Evolutionary conservation across 2,797 vertebrate species (phyloP).

Genomic region (Notamacropus eugenii): DNA sequence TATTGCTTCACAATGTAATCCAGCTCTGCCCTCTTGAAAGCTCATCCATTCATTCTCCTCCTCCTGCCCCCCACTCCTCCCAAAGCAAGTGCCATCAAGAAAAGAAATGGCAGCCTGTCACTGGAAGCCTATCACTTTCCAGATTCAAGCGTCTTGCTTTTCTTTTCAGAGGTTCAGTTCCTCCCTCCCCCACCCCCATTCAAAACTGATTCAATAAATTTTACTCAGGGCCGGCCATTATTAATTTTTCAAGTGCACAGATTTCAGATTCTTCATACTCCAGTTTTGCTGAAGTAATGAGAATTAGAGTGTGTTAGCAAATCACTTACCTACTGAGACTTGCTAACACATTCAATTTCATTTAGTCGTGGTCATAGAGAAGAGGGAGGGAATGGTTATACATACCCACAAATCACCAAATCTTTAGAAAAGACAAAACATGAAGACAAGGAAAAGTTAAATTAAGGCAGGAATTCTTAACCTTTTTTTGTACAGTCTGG

Average conservation of each 20-base stretch:
- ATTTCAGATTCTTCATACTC: conserved; percentile 80
- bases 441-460: conserved; percentile 51
- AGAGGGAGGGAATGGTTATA: conserved; percentile 42
- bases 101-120: conserved; percentile 37
- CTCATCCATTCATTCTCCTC: neutral
- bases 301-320: conserved; percentile 78
- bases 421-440: conserved; percentile 41
- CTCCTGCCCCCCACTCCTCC: neutral
- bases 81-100: neutral
- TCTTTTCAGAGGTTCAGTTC: conserved; percentile 49
- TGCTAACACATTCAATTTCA: conserved; percentile 73
- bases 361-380: conserved; percentile 55
- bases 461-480: neutral
- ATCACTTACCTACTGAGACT: conserved; percentile 72
- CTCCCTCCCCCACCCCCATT: conserved; percentile 47
- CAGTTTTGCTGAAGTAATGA: conserved; percentile 81
- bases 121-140: neutral
- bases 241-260: conserved; percentile 76
- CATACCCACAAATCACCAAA: conserved; percentile 41
- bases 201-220: conserved; percentile 65
- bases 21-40: conserved; percentile 13
- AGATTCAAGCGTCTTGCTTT: conserved; percentile 49
- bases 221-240: conserved; percentile 71
- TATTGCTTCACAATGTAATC: conserved; percentile 14
- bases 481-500: neutral